Evolutionary conservation across 2,888 invertebrate genomes (phyloP), one percentile per base, ranked within the genome.

Genomic region (Dicycla oo): DNA sequence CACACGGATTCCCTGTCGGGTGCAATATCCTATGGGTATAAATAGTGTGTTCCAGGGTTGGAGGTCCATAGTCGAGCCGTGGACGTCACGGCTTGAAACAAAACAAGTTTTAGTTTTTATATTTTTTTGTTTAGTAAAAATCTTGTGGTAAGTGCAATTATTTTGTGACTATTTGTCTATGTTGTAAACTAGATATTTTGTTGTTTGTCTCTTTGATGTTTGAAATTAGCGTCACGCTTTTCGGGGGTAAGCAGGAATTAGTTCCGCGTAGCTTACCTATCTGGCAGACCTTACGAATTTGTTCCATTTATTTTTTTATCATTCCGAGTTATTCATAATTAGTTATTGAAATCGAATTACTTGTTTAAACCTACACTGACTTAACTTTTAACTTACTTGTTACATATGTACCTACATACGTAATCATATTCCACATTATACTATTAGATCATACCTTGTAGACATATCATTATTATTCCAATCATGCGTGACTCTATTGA

Each of bases 41-140:
- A 83, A 90, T 66, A 72, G 38, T 54, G 15, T 5, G 51, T n/a
- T 15, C 30, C 5, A 47, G 23, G 43, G 30, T 8, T 69, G 8
- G 11, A 34, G 15, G 15, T n/a, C 49, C 83, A 89, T 87, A 90
- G 81, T 89, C 85, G 86, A 85, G 92, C 90, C 91, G 92, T 91
- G 89, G 69, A 62, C 49, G n/a, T 63, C 88, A 90, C 92, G 92
- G 92, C 91, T 89, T 88, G 76, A 74, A 78, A 81, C 56, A 67
- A 75, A 69, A 56, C 7, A 43, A 26, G 4, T 49, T 15, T n/a
- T 47, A 15, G 20, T 51, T 75, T 56, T 66, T 23, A 56, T 65
- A 34, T 70, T 51, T 60, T 54, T 72, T 66, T 40, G 18, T 61
- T 26, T 18, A 51, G 53, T 61, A 20, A 26, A 61, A 65, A 7